phyloP scores from a whole-genome alignment of 2,797 vertebrate genomes.

The Valencia hispanica region DNA sequence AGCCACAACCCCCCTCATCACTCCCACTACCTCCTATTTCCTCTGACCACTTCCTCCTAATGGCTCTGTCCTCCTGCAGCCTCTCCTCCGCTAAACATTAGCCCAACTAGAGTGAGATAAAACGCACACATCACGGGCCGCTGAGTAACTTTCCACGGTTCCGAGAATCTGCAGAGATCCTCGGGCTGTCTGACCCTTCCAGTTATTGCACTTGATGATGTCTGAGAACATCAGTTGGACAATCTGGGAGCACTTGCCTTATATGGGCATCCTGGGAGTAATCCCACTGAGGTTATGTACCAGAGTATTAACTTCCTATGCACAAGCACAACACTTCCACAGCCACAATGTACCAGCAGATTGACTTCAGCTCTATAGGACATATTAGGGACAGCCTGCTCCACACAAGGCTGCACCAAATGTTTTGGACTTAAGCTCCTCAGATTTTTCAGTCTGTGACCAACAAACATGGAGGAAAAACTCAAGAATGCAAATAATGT shows the following conservation, averaged over 20 bases:
- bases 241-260: conserved; percentile 67
- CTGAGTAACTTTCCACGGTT: conserved; percentile 75
- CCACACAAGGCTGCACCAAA: conserved; percentile 43
- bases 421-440: conserved; percentile 47
- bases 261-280: conserved; percentile 74
- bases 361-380: conserved; percentile 48
- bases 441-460: conserved; percentile 18
- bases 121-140: conserved; percentile 71
- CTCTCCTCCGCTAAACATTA: conserved; percentile 69
- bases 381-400: conserved; percentile 59
- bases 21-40: conserved; percentile 72
- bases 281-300: conserved; percentile 69
- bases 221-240: conserved; percentile 61
- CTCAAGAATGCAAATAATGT: conserved; percentile 26
- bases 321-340: conserved; percentile 62
- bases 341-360: conserved; percentile 53
- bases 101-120: conserved; percentile 75
- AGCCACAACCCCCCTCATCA: conserved; percentile 66
- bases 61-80: conserved; percentile 63
- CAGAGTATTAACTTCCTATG: conserved; percentile 59
- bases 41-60: conserved; percentile 76
- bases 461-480: conserved; percentile 27
- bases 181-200: conserved; percentile 70
- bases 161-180: conserved; percentile 66
- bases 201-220: conserved; percentile 53